These are phyloP conservation scores for Lypha dubia DNA, from an alignment of 2,888 invertebrate genomes.

Conservation along the genomic window DNA sequence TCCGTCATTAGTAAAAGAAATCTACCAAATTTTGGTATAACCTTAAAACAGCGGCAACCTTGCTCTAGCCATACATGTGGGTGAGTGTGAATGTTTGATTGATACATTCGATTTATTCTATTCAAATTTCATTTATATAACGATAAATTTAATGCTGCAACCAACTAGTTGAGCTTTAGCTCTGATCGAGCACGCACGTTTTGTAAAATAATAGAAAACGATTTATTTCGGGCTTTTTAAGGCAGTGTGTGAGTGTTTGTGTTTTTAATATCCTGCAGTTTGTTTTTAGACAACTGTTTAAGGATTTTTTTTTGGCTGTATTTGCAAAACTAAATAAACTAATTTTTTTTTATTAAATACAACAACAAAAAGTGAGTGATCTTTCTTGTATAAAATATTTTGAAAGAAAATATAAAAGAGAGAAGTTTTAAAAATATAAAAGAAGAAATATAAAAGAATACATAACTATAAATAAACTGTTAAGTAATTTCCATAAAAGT, in stretches of 20 bases:
- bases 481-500: not conserved
- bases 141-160: slow-evolving; percentile 44
- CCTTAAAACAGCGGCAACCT: not conserved
- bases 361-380: slow-evolving; percentile 61
- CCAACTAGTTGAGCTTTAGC: slow-evolving; percentile 71
- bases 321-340: not conserved
- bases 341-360: not conserved
- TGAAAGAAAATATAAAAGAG: slow-evolving; percentile 16
- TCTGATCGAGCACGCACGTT: slow-evolving; percentile 63
- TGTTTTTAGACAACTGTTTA: slow-evolving; percentile 50
- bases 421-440: not conserved
- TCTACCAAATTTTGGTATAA: not conserved
- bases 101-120: slow-evolving; percentile 37
- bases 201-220: slow-evolving; percentile 14
- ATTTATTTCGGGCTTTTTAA: slow-evolving; percentile 17
- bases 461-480: not conserved
- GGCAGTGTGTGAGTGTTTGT: not conserved
- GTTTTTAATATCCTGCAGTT: slow-evolving; percentile 57
- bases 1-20: not conserved
- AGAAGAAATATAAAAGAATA: not conserved
- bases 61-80: not conserved
- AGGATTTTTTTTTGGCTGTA: slow-evolving; percentile 49
- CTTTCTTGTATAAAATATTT: not conserved
- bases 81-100: slow-evolving; percentile 8
- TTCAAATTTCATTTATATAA: slow-evolving; percentile 64